A percentile compares a stretch with the other conserved stretches of the same genome.
Conservation (phyloP, 1,140 invertebrate genomes). For the Drosophila biarmipes region DNA sequence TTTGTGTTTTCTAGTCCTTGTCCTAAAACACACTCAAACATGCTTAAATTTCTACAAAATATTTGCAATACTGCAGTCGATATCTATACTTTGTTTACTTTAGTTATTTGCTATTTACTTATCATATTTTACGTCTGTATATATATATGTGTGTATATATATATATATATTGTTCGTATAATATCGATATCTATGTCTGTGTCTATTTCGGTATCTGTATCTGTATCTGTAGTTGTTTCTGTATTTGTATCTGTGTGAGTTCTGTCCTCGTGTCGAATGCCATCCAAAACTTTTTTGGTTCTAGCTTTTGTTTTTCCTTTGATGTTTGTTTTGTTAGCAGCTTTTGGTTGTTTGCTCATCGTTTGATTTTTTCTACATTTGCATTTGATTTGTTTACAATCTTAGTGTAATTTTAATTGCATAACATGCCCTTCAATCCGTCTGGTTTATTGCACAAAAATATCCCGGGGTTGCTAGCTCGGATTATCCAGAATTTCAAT, state of each 20-base stretch:
- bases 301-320: slow-evolving; percentile 49
- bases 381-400: slow-evolving; percentile 64
- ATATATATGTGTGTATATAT: slow-evolving; percentile 59
- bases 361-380: slow-evolving; percentile 82
- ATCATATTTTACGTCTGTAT: slow-evolving; percentile 68
- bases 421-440: slow-evolving; percentile 54
- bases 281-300: slow-evolving; percentile 52
- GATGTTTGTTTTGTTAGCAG: slow-evolving; percentile 70
- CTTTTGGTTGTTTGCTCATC: slow-evolving; percentile 84
- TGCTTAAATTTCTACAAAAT: slow-evolving; percentile 84
- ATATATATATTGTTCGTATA: slow-evolving; percentile 31
- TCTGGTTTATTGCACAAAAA: slow-evolving; percentile 74
- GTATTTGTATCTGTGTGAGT: slow-evolving; percentile 24
- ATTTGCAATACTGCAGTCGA: slow-evolving; percentile 84
- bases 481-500: slow-evolving; percentile 15
- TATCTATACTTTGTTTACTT: slow-evolving; percentile 80
- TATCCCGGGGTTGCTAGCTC: slow-evolving; percentile 39
- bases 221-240: slow-evolving; percentile 34
- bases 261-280: slow-evolving; percentile 50
- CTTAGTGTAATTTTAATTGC: slow-evolving; percentile 74
- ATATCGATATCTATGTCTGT: slow-evolving; percentile 52
- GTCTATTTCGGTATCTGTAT: slow-evolving; percentile 11
- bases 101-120: slow-evolving; percentile 78
- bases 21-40: slow-evolving; percentile 76
- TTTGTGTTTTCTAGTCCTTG: slow-evolving; percentile 59